Base-by-base conservation (phyloP, 2,797 vertebrate genomes). In the Phataginus tetradactyla region DNA sequence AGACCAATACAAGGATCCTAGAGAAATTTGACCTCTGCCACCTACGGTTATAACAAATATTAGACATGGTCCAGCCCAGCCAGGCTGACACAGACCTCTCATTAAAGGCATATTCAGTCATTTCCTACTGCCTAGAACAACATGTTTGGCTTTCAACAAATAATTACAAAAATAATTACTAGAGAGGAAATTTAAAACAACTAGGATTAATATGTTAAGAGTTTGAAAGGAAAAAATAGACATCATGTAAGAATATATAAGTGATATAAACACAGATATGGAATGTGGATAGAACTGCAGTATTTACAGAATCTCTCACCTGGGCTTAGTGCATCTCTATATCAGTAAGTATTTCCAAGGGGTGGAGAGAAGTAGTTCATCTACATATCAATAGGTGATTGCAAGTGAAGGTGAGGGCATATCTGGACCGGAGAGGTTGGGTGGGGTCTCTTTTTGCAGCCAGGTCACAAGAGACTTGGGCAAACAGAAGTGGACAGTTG, bases 141-240 rank as follows among this genome's bases (percentile, higher is more conserved):
- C 11, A 59, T 74, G 57, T 88, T 93, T 55, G 34, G 29, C 34
- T 93, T 64, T 63, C 45, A 93, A 53, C 42, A 79, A 85, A 69
- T 63, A 71, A 90, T 32, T 69, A 13, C 4, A 63, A 78, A 57
- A 3, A 39, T 39, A 39, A 39, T 34, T 27, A 74, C 53, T 71
- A 90, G 32, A 69, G 32, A 27, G 10, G 20, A 8, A 69, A 85
- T 86, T 84, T 94, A 29, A 95, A 97, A 90, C 86, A 86, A 90
- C 27, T 92, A 11, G 77, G 15, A 79, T 29, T 51, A 81, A 66
- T 25, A 25, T 51, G 4, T 29, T 37, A 89, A 75, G 27, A 12
- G 0, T 1, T 59, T 4, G 77, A 51, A 29, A 23, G 9, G n/a
- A 64, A 87, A 95, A 90, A 25, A n/a, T 37, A 87, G 29, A 63